Evolutionary conservation across 2,888 invertebrate genomes (phyloP).

Genomic region (Mechanitis mazaeus): DNA sequence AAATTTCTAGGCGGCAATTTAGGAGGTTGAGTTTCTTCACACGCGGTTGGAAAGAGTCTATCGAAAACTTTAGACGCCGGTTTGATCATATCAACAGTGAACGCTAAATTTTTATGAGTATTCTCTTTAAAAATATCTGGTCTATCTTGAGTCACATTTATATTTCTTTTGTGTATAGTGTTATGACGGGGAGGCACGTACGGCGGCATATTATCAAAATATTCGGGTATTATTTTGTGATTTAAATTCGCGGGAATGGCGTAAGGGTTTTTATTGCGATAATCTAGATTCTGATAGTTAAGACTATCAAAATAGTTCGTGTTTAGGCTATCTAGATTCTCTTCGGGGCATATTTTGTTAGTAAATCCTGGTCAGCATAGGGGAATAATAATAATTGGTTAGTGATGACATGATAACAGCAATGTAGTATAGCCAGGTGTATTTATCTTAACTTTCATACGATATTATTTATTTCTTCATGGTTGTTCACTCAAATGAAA

Average conservation of each 20-base stretch:
- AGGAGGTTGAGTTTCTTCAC: constrained; percentile 45
- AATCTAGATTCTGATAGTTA: constrained; percentile 58
- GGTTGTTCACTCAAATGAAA: no score
- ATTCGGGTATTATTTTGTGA: constrained; percentile 60
- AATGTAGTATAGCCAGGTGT: constrained; percentile 23
- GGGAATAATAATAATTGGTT: constrained; percentile 25
- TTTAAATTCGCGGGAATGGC: constrained; percentile 72
- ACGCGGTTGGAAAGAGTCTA: constrained; percentile 54
- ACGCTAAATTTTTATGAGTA: constrained; percentile 49
- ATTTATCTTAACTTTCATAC: neutral
- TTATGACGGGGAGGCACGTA: constrained; percentile 70
- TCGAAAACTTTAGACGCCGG: constrained; percentile 65
- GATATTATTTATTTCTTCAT: neutral
- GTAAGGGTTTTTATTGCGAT: constrained; percentile 68
- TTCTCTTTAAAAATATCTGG: constrained; percentile 59
- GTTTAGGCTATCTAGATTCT: constrained; percentile 62
- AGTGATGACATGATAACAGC: constrained; percentile 22
- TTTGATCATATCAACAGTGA: constrained; percentile 59
- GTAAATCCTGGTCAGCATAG: constrained; percentile 62
- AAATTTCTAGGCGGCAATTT: constrained; percentile 61
- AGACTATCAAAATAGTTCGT: constrained; percentile 68
- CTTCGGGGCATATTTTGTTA: constrained; percentile 51
- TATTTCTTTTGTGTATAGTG: constrained; percentile 36
- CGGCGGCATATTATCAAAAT: constrained; percentile 47
- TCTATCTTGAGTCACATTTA: constrained; percentile 45